These are phyloP conservation scores for Agrochola litura DNA, from an alignment of 2,888 invertebrate species.

Conservation along the genomic window DNA sequence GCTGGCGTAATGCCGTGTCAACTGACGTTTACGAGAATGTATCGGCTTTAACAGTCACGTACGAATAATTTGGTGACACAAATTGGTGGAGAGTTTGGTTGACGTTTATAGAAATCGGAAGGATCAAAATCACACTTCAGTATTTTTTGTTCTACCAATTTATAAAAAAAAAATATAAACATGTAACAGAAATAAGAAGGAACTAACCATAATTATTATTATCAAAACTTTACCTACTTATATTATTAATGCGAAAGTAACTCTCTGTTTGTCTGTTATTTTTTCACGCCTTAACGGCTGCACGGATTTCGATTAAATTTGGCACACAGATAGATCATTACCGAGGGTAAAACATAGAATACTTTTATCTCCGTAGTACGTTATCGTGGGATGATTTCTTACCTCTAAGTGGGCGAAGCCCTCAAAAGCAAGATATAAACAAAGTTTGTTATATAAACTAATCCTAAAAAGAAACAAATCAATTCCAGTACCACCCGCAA, in stretches of 20 bases:
- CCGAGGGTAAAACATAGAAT: too few relatives aligned
- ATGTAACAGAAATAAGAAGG: background rate
- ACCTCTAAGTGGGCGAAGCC: background rate
- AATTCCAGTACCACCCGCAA: conserved; percentile 2
- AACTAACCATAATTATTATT: too few relatives aligned
- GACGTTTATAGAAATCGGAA: background rate
- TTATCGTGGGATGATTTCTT: background rate
- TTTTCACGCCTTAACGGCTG: background rate
- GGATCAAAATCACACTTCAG: background rate
- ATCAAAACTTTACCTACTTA: too few relatives aligned
- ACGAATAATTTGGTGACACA: conserved; percentile 11
- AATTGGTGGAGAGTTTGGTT: background rate
- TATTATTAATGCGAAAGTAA: background rate
- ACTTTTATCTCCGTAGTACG: background rate
- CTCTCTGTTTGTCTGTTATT: background rate
- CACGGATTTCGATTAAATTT: background rate
- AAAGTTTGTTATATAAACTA: conserved; percentile 1
- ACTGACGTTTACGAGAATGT: conserved; percentile 16
- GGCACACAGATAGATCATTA: background rate
- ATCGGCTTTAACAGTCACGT: conserved; percentile 24
- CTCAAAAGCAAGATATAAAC: background rate
- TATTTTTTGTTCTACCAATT: background rate
- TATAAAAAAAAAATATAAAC: background rate
- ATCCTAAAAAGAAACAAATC: conserved; percentile 5
- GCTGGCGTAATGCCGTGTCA: conserved; percentile 24